Percentiles rank a stretch among this genome's conserved stretches.
These are phyloP conservation scores for Ascidia mentula DNA, from an alignment of 23 tunicate genomes.

Conservation along the genomic window DNA sequence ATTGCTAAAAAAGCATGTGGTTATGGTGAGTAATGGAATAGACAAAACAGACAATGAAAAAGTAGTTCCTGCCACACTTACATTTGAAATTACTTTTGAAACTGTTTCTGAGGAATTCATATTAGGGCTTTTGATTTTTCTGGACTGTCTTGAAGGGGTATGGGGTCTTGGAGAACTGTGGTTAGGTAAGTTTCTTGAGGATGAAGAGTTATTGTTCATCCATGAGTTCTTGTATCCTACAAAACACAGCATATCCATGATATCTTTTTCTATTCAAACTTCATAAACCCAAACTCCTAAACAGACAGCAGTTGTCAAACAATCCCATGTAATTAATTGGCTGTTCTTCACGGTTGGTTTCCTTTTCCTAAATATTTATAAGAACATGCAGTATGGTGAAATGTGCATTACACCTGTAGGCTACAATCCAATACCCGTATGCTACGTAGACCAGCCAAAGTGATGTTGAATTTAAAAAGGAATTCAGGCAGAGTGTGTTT, in stretches of 20 bases:
- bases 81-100: conserved; percentile 5
- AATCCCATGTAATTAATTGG: too few relatives aligned
- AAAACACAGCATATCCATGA: neutral
- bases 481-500: too few relatives aligned
- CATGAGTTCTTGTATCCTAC: conserved; percentile 16
- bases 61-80: neutral
- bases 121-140: neutral
- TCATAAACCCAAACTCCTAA: neutral
- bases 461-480: too few relatives aligned
- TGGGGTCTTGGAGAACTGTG: conserved; percentile 4
- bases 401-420: too few relatives aligned
- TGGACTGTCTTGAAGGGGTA: neutral
- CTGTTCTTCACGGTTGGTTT: too few relatives aligned
- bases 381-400: too few relatives aligned
- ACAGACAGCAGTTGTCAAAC: neutral
- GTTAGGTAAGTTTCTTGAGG: conserved; percentile 33
- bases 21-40: neutral
- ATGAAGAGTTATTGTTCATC: conserved; percentile 16
- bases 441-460: too few relatives aligned
- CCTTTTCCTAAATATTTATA: too few relatives aligned
- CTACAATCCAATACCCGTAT: too few relatives aligned
- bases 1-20: neutral
- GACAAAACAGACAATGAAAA: too few relatives aligned
- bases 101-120: neutral
- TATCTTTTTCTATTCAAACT: too few relatives aligned